Conservation (phyloP, 2,797 vertebrate genomes). For the Staurois parvus region DNA sequence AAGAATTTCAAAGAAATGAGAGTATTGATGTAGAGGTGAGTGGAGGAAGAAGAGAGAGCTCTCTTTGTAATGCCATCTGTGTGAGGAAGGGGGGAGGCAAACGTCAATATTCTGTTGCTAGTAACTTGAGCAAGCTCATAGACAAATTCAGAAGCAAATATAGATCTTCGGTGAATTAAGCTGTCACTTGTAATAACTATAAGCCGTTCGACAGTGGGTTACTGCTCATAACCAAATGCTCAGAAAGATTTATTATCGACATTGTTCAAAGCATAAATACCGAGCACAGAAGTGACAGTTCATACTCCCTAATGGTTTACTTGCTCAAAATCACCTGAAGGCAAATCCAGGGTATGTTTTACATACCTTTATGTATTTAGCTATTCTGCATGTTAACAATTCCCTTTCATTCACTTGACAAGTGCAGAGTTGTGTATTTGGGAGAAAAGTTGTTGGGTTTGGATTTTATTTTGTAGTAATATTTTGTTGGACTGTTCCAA, state of each 20-base stretch:
- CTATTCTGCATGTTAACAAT: neutral
- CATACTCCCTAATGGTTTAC: neutral
- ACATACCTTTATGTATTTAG: neutral
- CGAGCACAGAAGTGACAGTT: neutral
- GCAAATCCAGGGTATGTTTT: neutral
- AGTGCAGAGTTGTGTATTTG: neutral
- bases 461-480: neutral
- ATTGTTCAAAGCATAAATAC: neutral
- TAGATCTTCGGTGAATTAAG: constrained; percentile 11
- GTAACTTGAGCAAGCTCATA: constrained; percentile 22
- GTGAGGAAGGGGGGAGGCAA: constrained; percentile 11
- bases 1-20: constrained; percentile 99
- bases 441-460: neutral
- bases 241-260: neutral
- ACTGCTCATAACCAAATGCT: neutral
- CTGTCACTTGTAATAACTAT: neutral
- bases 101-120: constrained; percentile 38
- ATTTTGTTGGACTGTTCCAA: neutral
- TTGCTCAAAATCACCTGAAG: neutral
- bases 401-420: neutral
- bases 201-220: neutral
- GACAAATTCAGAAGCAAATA: constrained; percentile 37
- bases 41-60: constrained; percentile 30
- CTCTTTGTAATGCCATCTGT: constrained; percentile 53
- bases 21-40: constrained; percentile 94